Evolutionary conservation across 1,140 invertebrate genomes (phyloP).

Genomic region (Belonocnema kinseyi): DNA sequence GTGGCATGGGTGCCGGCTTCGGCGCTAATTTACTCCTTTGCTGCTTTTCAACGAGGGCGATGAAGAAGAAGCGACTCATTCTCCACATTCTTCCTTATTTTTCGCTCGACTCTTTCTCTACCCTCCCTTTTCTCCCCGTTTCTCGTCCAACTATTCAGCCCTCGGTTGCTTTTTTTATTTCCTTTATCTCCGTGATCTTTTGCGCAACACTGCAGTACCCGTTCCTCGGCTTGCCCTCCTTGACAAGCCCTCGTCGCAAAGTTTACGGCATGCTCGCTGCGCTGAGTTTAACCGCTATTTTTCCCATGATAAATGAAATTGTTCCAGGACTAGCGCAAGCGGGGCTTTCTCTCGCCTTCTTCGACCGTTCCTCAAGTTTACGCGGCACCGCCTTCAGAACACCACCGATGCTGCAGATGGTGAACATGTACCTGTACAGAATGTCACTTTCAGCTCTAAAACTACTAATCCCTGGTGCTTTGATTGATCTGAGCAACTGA

Average conservation of each 20-base stretch:
- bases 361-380: slow-evolving; percentile 45
- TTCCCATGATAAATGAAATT: slow-evolving; percentile 71
- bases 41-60: slow-evolving; percentile 18
- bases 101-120: neutral
- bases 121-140: neutral
- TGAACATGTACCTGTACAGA: too few species aligned
- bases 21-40: slow-evolving; percentile 45
- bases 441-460: too few species aligned
- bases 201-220: neutral
- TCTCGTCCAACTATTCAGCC: neutral
- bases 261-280: slow-evolving; percentile 53
- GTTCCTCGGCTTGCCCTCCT: neutral
- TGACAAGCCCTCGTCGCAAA: slow-evolving; percentile 44
- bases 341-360: slow-evolving; percentile 34
- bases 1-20: slow-evolving; percentile 20
- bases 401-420: slow-evolving; percentile 1
- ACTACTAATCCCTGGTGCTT: too few species aligned
- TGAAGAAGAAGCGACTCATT: slow-evolving; percentile 37
- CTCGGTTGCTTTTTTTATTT: neutral
- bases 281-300: slow-evolving; percentile 67
- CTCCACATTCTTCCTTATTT: neutral
- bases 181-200: neutral
- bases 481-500: too few species aligned
- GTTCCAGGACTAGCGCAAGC: slow-evolving; percentile 49
- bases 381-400: neutral